Evolutionary conservation across 2,888 invertebrate species (phyloP), one percentile per base, ranked within the genome.

Genomic region (Ophraella communa): DNA sequence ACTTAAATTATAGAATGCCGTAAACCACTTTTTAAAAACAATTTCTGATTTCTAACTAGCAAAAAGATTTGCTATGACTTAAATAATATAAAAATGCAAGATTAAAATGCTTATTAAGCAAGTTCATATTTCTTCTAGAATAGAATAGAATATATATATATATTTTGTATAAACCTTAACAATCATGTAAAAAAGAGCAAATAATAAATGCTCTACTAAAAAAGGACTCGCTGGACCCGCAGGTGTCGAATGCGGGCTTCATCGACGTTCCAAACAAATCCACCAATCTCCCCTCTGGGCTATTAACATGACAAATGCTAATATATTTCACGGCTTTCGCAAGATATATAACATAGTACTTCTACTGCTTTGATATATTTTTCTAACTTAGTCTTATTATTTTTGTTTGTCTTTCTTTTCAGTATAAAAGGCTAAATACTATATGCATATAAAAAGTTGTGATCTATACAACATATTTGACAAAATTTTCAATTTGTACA

Each of bases 301-400:
- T 81, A 81, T 81, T 82, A 81, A 81, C 80, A 81, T 81, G 81
- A 82, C 81, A 82, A 82, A 82, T 82, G 81, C 81, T 82, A 81
- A 81, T 82, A 81, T 81, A 81, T 82, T 81, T 81, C 80, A 81
- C 78, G 76, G 79, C 79, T 79, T 80, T 79, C 77, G 72, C 67
- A 81, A 80, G 80, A 79, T 78, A 77, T 35, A 51, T 47, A 47
- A 42, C 42, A 76, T 78, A 77, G 78, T 51, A 14, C 51, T 49
- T 39, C 21, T 18, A 47, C 51, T 47, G 59, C 30, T 51, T 23
- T 81, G 79, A 81, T 81, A 75, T 76, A 77, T 77, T 76, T 78
- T 77, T 77, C 70, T 74, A 73, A 75, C 74, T 77, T 77, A 75
- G 69, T 74, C 67, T 71, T 62, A 53, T 62, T 76, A 73, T 69